Base-by-base conservation (phyloP, 2,113 vertebrate species). In the Callocephalon fimbriatum region DNA sequence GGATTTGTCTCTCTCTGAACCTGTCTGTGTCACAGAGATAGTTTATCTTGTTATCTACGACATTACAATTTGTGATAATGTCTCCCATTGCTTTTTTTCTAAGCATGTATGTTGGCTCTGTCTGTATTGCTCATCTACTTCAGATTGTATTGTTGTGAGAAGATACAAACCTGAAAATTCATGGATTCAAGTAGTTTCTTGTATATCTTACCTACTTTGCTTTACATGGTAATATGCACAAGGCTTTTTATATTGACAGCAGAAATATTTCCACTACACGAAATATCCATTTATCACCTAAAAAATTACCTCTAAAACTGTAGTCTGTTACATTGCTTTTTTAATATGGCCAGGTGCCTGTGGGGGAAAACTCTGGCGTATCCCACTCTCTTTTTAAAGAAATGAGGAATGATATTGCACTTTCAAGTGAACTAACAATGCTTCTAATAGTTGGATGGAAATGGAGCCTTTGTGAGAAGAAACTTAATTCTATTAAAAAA, bases 371-470 rank as follows among this genome's bases (percentile, higher is more conserved):
- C 32, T 68, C 31, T 75, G 66, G 17, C 2, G 0, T 82, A 20
- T 51, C 61, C 48, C 12, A 22, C 20, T 67, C 18, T 37, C 26
- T 68, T 18, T 59, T 89, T 9, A 12, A 63, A 77, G 42, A 79
- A 86, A 81, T 73, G 53, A 71, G 59, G 65, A 76, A 68, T 20
- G 76, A 63, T 66, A 48, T 54, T 23, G 9, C 29, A 61, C n/a
- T 91, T 97, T 62, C 38, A 87, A 47, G 63, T 54, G 65, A 95
- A 91, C 63, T 53, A 97, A 53, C 90, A 93, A 37, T 56, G 31
- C 29, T 86, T 72, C 29, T 44, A 54, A 61, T 47, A 76, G 25
- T 2, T 90, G 40, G 21, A 7, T 76, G 37, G 73, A 83, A 88
- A 71, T 25, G 5, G 42, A 92, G 10, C 44, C 35, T 74, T 53